Percentiles rank a stretch among this genome's conserved stretches.
phyloP scores from a whole-genome alignment of 2,888 invertebrate species.

The Drosophila kanekoi region DNA sequence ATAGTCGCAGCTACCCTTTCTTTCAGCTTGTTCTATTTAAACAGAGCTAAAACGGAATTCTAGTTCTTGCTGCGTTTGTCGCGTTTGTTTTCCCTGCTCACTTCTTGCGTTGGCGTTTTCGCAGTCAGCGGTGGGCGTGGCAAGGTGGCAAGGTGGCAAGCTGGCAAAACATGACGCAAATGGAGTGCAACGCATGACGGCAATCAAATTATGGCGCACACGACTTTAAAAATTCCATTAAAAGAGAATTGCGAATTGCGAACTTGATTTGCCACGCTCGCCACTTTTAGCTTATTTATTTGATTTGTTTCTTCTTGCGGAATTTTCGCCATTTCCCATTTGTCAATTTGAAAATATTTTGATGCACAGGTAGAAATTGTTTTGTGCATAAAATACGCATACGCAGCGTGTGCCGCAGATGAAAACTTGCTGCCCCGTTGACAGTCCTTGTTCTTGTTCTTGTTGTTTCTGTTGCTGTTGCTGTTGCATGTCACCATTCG shows the following conservation, averaged over 20 bases:
- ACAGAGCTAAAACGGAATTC: neutral
- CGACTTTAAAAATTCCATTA: neutral
- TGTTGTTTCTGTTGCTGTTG: neutral
- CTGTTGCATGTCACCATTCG: slow-evolving; percentile 5
- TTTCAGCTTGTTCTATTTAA: neutral
- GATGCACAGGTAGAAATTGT: neutral
- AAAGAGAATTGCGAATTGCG: neutral
- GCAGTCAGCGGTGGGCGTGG: slow-evolving; percentile 12
- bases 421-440: neutral
- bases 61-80: slow-evolving; percentile 3
- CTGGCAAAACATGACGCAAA: slow-evolving; percentile 36
- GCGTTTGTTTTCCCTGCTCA: neutral
- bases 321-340: neutral
- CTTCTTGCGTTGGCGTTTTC: slow-evolving; percentile 38
- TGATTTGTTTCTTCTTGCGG: neutral
- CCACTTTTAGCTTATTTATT: neutral
- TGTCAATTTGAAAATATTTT: slow-evolving; percentile 7
- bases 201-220: too few species aligned
- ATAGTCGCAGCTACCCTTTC: neutral
- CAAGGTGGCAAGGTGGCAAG: slow-evolving; percentile 1
- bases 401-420: slow-evolving; percentile 35
- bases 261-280: neutral
- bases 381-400: slow-evolving; percentile 10
- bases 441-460: too few species aligned
- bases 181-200: neutral